Conservation (phyloP, 2,113 vertebrate genomes). For the Amblyopsis rosae region DNA sequence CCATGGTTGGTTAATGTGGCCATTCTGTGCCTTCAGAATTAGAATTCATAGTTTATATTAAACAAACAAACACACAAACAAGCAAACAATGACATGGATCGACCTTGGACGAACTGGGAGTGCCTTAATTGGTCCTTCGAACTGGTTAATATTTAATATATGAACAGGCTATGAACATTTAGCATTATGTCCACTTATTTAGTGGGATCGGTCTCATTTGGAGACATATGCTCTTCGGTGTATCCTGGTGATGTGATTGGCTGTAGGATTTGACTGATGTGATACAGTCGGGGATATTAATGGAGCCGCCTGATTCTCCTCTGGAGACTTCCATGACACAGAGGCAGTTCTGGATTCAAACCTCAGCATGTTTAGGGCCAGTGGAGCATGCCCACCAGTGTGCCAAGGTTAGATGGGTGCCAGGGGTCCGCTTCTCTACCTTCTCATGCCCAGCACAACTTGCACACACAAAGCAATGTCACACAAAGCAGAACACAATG, state of each 20-base stretch:
- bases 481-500: conserved; percentile 17
- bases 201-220: conserved; percentile 18
- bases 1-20: conserved; percentile 75
- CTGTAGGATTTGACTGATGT: conserved; percentile 39
- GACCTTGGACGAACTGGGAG: conserved; percentile 51
- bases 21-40: conserved; percentile 67
- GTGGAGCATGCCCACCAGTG: conserved; percentile 69
- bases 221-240: conserved; percentile 16
- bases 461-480: conserved; percentile 43
- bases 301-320: conserved; percentile 54
- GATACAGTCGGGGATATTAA: conserved; percentile 57
- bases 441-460: conserved; percentile 52
- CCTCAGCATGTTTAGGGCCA: conserved; percentile 75
- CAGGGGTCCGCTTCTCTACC: conserved; percentile 67
- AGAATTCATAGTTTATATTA: conserved; percentile 73
- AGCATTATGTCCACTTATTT: conserved; percentile 11
- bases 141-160: conserved; percentile 12
- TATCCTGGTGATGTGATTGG: conserved; percentile 30
- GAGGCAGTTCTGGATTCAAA: conserved; percentile 74
- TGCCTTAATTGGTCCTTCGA: conserved; percentile 37
- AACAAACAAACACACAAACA: conserved; percentile 71
- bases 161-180: conserved; percentile 13
- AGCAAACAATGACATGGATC: conserved; percentile 55
- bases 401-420: conserved; percentile 77
- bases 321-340: conserved; percentile 68